Percentiles rank a stretch among this genome's conserved stretches.
phyloP scores from a whole-genome alignment of 2,113 vertebrate species.

The Mustelus asterias region DNA sequence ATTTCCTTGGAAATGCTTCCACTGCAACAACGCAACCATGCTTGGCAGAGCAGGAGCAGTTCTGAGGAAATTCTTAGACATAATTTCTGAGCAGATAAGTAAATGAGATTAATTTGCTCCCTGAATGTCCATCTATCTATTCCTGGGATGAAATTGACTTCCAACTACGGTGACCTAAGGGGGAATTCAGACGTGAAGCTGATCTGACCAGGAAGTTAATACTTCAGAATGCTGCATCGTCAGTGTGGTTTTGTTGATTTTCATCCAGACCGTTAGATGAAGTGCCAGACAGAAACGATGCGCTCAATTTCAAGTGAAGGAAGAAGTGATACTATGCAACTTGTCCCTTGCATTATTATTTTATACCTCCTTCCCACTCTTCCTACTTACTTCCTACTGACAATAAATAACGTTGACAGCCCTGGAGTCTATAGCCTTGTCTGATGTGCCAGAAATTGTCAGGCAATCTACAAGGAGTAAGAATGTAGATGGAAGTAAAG shows the following conservation, averaged over 20 bases:
- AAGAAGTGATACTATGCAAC: background rate
- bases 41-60: background rate
- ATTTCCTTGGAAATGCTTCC: background rate
- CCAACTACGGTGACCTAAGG: background rate
- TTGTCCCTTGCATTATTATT: background rate
- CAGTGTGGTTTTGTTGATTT: background rate
- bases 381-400: background rate
- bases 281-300: background rate
- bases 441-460: background rate
- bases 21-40: background rate
- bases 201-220: background rate
- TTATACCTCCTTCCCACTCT: background rate
- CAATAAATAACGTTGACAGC: background rate
- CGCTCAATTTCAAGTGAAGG: background rate
- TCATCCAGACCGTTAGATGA: background rate
- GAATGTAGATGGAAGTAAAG: background rate
- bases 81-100: background rate
- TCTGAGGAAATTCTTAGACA: background rate
- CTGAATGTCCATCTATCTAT: background rate
- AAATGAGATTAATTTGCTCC: background rate
- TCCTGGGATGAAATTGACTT: background rate
- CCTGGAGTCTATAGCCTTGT: background rate
- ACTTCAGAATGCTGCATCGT: background rate
- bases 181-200: background rate
- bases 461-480: background rate